Base-by-base conservation (phyloP, 2,113 vertebrate species). In the pig (Sus scrofa) region DNA sequence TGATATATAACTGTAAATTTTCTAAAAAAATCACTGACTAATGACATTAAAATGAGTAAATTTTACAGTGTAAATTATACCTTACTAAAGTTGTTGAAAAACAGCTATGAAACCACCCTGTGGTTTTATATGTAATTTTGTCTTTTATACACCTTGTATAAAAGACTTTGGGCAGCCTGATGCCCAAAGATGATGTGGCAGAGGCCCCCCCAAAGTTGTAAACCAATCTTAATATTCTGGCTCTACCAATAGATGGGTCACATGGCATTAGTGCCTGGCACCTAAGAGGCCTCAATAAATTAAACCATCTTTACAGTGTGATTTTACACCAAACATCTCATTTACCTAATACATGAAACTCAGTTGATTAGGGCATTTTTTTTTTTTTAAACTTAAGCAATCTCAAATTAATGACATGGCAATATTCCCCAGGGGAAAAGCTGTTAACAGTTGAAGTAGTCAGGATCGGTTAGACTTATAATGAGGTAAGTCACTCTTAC, bases 31-130 rank as follows among this genome's bases (percentile, higher is more conserved):
- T 24, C 27, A 91, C 11, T 54, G 73, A 89, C 32, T 58, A 74
- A 15, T 79, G 73, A 4, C 24, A 32, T 65, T 50, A 88, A 89
- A 62, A 85, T 24, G 39, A 67, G 44, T 65, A 34, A 89, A 89
- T 85, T 92, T 44, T 88, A 75, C 44, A 24, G 3, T 4, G 15
- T 58, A 71, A 88, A 30, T 50, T 39, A 70, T 19, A 92, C 12
- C 18, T 89, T 9, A 39, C 20, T 82, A 82, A 86, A 94, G 37
- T 77, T 86, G 39, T 67, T 89, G 71, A 89, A 93, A 87, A 92
- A 54, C 22, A 78, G 84, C 56, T 58, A 84, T 88, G n/a, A 78
- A 92, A 78, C 56, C 19, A 78, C 63, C 56, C 18, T 73, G 37
- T 52, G 39, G 1, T 63, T 88, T 96, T 65, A 58, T 58, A 12